phyloP scores from a whole-genome alignment of 2,888 invertebrate genomes.

The Dione vanillae region DNA sequence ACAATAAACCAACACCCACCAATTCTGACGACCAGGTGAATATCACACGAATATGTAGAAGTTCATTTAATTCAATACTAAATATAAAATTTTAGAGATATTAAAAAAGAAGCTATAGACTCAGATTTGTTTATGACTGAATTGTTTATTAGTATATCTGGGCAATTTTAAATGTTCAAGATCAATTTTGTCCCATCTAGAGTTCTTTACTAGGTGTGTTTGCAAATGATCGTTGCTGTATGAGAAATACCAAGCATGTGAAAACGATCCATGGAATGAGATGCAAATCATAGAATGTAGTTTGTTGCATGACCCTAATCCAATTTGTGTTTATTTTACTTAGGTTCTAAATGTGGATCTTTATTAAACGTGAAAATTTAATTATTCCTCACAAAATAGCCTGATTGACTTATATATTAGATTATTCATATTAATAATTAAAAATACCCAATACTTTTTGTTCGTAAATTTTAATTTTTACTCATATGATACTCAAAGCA shows the following conservation, averaged over 20 bases:
- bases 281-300: constrained; percentile 54
- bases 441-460: neutral
- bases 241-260: constrained; percentile 58
- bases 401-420: neutral
- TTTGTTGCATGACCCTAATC: constrained; percentile 69
- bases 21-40: constrained; percentile 83
- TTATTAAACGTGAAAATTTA: constrained; percentile 13
- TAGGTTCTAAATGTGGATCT: constrained; percentile 52
- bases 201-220: constrained; percentile 32
- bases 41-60: constrained; percentile 53
- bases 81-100: neutral
- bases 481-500: neutral
- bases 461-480: neutral
- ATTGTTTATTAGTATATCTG: constrained; percentile 7
- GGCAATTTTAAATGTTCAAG: neutral
- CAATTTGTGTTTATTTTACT: constrained; percentile 50
- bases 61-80: neutral
- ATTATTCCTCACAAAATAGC: neutral
- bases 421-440: neutral
- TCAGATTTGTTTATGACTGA: constrained; percentile 14
- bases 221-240: constrained; percentile 34
- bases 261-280: constrained; percentile 55
- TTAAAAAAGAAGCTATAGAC: neutral
- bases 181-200: constrained; percentile 35
- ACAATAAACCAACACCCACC: constrained; percentile 78